Percentiles rank a stretch among this genome's conserved stretches.
These are phyloP conservation scores for Channa maculata DNA, from an alignment of 2,113 vertebrate species.

Conservation along the genomic window DNA sequence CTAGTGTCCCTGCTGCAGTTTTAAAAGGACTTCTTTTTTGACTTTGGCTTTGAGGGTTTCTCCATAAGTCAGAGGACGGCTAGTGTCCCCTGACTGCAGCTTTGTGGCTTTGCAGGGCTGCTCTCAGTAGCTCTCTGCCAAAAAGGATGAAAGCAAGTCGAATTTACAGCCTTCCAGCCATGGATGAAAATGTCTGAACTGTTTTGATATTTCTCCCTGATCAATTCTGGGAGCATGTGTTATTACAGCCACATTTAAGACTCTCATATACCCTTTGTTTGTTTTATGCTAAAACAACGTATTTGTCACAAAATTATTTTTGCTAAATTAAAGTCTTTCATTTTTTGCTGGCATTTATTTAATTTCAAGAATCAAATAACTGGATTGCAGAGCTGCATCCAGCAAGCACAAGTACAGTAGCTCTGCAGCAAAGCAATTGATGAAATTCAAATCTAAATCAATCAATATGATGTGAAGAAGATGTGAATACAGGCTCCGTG, in stretches of 20 bases:
- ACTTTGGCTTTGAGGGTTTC: slow-evolving; percentile 34
- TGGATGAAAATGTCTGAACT: slow-evolving; percentile 8
- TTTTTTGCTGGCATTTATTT: neutral
- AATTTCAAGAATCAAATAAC: slow-evolving; percentile 9
- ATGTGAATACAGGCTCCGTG: slow-evolving; percentile 35
- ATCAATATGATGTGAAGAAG: slow-evolving; percentile 23
- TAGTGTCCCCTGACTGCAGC: slow-evolving; percentile 28
- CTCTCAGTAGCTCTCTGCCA: slow-evolving; percentile 13
- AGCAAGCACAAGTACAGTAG: slow-evolving; percentile 14
- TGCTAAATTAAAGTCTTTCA: no score
- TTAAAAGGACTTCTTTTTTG: slow-evolving; percentile 32
- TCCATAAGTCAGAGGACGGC: slow-evolving; percentile 24
- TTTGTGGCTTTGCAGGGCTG: slow-evolving; percentile 10
- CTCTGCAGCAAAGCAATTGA: slow-evolving; percentile 29
- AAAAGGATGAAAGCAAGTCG: slow-evolving; percentile 11
- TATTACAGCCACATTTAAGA: neutral
- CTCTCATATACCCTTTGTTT: neutral
- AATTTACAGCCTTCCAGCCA: neutral
- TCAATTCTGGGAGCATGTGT: neutral
- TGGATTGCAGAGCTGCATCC: slow-evolving; percentile 9
- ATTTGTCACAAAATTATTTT: neutral
- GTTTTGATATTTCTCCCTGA: slow-evolving; percentile 24
- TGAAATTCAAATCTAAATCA: slow-evolving; percentile 42
- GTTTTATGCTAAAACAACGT: neutral
- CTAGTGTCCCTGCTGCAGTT: slow-evolving; percentile 7